Evolutionary conservation across 1,140 invertebrate species (phyloP), one percentile per base, ranked within the genome.

Genomic region (Caenorhabditis brenneri): DNA sequence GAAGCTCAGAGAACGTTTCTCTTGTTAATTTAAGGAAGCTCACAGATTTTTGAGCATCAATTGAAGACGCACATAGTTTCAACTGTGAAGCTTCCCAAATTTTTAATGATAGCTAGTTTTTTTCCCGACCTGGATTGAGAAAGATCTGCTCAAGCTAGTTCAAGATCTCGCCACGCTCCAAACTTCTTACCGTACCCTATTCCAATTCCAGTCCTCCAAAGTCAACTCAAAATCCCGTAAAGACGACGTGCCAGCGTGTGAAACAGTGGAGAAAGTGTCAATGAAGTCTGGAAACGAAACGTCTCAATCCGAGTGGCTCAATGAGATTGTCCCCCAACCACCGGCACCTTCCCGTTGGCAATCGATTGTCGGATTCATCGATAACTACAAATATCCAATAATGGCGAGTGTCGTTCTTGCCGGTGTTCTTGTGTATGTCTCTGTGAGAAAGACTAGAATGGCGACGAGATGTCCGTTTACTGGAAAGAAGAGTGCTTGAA

Each of bases 271-370:
- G 36, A 39, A 39, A 27, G 65, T 46, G n/a, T 27, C 33, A 4
- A 27, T 24, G 19, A 74, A 46, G 33, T 42, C 65, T 0, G 65
- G 22, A 9, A 74, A 46, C 24, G 65, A 74, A 24, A 42, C 36
- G 19, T 46, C 65, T n/a, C 65, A 74, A 74, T 42, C 65, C 36
- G 65, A 74, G 33, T 74, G 65, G 65, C 65, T 74, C 36, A 24
- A 74, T n/a, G 36, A 74, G 5, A 22, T 74, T 39, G 36, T 42
- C 9, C 36, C 36, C 24, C 0, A 1, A 55, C 7, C 29, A 9
- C n/a, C 33, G 22, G n/a, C 29, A 16, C 58, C 15, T 10, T 65
- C 58, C 24, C 29, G 29, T 4, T 65, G 58, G 36, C 19, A 74
- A 15, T 27, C 65, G 12, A 24, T 74, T 42, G n/a, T 42, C 24